Conservation (phyloP, 2,888 invertebrate genomes). For the Oscheius onirici region DNA sequence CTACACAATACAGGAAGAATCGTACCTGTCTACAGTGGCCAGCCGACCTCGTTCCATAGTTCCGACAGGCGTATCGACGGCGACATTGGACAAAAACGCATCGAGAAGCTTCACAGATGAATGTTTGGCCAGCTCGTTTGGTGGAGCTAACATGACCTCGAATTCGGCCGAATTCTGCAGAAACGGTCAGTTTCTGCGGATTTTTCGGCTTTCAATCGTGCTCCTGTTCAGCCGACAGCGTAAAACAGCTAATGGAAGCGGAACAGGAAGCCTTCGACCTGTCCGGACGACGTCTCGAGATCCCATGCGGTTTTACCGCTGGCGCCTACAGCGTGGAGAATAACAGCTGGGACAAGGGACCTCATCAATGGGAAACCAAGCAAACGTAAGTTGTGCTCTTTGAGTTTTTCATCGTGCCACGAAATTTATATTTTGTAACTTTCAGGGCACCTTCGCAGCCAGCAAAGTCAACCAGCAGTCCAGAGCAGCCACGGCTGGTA, state of each 20-base stretch:
- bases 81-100: neutral
- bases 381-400: neutral
- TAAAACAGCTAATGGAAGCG: neutral
- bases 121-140: neutral
- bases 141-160: neutral
- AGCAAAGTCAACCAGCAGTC: neutral
- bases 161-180: conserved; percentile 11
- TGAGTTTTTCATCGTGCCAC: neutral
- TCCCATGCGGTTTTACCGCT: neutral
- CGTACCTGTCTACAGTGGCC: neutral
- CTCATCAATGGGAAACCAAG: neutral
- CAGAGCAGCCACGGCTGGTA: too few relatives aligned
- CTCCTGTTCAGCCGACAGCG: neutral
- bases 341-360: conserved; percentile 19
- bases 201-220: neutral
- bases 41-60: neutral
- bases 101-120: conserved; percentile 5
- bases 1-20: conserved; percentile 1
- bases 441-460: neutral
- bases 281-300: neutral
- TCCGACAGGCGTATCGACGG: neutral
- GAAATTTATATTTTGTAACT: neutral
- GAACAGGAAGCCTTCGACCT: conserved; percentile 11
- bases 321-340: neutral
- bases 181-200: neutral